Base-by-base conservation (phyloP, 1,140 invertebrate genomes). In the Andricus grossulariae region DNA sequence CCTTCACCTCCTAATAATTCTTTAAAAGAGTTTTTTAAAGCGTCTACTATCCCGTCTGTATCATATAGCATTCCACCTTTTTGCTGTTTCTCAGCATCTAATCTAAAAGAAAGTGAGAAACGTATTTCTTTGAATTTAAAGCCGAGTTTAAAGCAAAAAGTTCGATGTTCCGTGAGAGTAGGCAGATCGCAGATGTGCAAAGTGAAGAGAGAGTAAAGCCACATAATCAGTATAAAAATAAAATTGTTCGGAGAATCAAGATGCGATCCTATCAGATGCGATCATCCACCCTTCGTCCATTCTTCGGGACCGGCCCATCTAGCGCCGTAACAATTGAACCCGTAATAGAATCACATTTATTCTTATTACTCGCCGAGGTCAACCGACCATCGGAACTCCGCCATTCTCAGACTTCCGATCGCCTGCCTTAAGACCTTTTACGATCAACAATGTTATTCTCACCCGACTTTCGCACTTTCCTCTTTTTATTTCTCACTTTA, bases 291-390 rank as follows among this genome's bases (percentile, higher is more conserved):
- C 85, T 82, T 82, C 83, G 78, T 81, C 74, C 80, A 80, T 84
- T 80, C 80, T 73, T 80, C 74, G 85, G 85, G 83, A 86, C 83
- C 84, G 79, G 88, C 86, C 89, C 85, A 89, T 90, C 85, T 77
- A 82, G 77, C 82, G 84, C 81, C 89, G 90, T 91, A 91, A 92
- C 91, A 91, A 92, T 92, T 88, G 91, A 92, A 90, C 89, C 86
- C 84, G 84, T 92, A 92, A 92, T 92, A 91, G 90, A 91, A 91
- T 91, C 91, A 90, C 91, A 92, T 92, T 92, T 88, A 88, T 91
- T 91, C 91, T 91, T 91, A 91, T 91, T 91, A 91, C 90, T 85
- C 82, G 87, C 84, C 84, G 89, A 91, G 90, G 90, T 91, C 90
- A 91, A 88, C 85, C 88, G 81, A 80, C 82, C 71, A 82, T 83